Evolutionary conservation across 2,888 invertebrate species (phyloP).

Genomic region (Ariolimax columbianus): DNA sequence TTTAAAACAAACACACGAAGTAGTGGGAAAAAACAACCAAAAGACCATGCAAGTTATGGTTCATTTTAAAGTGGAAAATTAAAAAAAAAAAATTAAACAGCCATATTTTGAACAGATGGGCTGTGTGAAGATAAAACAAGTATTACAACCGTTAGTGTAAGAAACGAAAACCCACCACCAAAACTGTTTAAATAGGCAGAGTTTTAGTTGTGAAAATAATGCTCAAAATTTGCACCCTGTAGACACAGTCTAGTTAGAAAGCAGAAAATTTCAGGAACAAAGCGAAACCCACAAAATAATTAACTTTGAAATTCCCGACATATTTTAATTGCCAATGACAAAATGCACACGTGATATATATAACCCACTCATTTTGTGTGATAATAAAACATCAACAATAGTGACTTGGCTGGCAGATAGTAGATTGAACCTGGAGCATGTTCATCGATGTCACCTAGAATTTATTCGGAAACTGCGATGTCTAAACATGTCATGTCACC

Average conservation of each 20-base stretch:
- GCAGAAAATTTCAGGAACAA: not conserved
- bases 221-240: not conserved
- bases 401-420: no score
- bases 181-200: not conserved
- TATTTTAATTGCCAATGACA: no score
- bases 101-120: not conserved
- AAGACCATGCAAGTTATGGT: conserved; percentile 1
- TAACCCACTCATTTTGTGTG: no score
- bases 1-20: conserved; percentile 15
- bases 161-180: conserved; percentile 17
- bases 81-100: no score
- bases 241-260: not conserved
- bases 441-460: no score
- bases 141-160: not conserved
- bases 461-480: no score
- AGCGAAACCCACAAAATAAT: no score
- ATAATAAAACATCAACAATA: no score
- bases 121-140: not conserved
- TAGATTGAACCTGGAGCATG: no score
- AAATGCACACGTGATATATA: no score
- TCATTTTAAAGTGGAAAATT: not conserved
- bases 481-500: no score
- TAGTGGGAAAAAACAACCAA: not conserved
- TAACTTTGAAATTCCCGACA: no score
- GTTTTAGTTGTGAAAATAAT: not conserved